These are phyloP conservation scores for Lophochroa leadbeateri DNA, from an alignment of 2,113 vertebrate species.

Conservation along the genomic window DNA sequence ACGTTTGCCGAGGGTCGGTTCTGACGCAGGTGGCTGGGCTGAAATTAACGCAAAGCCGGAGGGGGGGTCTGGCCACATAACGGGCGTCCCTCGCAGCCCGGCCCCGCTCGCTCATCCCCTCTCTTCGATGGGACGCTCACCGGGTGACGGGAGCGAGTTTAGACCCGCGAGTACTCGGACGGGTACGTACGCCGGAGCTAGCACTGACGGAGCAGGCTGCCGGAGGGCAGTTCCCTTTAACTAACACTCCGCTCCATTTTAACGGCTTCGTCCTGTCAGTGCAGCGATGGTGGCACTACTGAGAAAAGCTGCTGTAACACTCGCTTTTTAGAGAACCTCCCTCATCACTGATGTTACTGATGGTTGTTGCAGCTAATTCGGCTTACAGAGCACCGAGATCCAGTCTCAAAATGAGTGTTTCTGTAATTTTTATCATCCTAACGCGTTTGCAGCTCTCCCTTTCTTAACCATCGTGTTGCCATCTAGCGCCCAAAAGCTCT, in stretches of 20 bases:
- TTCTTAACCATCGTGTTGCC: not conserved
- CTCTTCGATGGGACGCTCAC: not conserved
- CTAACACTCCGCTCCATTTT: fast-evolving
- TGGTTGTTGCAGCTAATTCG: too few relatives aligned
- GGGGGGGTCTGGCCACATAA: fast-evolving
- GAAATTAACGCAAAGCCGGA: not conserved
- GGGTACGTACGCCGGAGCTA: fast-evolving
- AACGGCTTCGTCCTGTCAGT: fast-evolving
- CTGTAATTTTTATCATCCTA: fast-evolving
- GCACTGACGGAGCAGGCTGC: fast-evolving
- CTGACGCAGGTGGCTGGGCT: not conserved
- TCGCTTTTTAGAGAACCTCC: not conserved
- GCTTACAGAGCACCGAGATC: too few relatives aligned
- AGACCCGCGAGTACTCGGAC: fast-evolving
- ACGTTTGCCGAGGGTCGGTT: not conserved
- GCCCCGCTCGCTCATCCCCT: too few relatives aligned
- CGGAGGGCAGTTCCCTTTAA: fast-evolving
- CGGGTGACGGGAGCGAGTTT: fast-evolving
- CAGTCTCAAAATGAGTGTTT: fast-evolving
- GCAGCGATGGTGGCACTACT: fast-evolving
- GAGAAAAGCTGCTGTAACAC: not conserved
- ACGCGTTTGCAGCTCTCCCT: not conserved
- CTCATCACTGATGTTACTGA: too few relatives aligned
- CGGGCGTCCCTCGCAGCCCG: fast-evolving
- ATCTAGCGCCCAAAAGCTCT: not conserved